Evolutionary conservation across 2,113 vertebrate species (phyloP).

Genomic region (Austrofundulus limnaeus): DNA sequence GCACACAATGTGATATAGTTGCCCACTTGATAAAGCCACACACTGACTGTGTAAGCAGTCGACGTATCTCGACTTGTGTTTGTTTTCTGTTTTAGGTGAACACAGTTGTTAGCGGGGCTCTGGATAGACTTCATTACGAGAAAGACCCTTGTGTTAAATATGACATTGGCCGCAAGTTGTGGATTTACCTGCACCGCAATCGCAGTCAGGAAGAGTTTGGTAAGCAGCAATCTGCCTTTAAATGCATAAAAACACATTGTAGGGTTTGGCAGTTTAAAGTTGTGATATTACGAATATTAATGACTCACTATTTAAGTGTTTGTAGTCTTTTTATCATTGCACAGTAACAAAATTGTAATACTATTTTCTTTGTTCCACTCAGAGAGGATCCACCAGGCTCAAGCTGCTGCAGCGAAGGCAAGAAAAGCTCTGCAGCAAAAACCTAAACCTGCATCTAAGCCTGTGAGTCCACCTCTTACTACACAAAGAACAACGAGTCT

Average conservation of each 20-base stretch:
- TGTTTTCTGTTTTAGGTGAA: constrained; percentile 83
- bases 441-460: constrained; percentile 90
- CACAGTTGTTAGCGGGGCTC: constrained; percentile 94
- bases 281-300: too few relatives aligned
- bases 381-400: constrained; percentile 98
- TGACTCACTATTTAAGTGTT: too few relatives aligned
- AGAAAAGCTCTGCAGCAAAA: constrained; percentile 97
- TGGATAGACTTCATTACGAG: constrained; percentile 95
- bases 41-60: background rate
- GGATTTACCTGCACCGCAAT: constrained; percentile 95
- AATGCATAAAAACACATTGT: background rate
- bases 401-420: constrained; percentile 96
- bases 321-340: too few relatives aligned
- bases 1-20: too few relatives aligned
- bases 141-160: constrained; percentile 99
- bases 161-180: constrained; percentile 94
- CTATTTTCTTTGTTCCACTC: constrained; percentile 32
- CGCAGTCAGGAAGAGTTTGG: constrained; percentile 97
- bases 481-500: too few relatives aligned
- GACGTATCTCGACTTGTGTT: background rate
- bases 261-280: background rate
- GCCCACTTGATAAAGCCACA: background rate
- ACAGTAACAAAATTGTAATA: background rate
- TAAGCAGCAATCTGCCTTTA: constrained; percentile 60
- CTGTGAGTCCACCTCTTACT: constrained; percentile 78